phyloP scores from a whole-genome alignment of 1,140 invertebrate genomes.

The Grapholita molesta region DNA sequence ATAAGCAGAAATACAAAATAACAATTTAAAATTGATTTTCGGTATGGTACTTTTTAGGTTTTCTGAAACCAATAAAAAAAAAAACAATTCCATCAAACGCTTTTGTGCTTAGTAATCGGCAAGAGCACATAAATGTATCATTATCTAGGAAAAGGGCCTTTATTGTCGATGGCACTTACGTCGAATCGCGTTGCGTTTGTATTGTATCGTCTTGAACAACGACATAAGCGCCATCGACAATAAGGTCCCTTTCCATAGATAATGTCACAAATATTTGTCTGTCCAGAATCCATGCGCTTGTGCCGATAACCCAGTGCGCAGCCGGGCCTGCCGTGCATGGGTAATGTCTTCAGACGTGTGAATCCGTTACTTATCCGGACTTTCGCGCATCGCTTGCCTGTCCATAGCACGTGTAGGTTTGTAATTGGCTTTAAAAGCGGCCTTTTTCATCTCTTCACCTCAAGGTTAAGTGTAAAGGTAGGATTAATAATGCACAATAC shows the following conservation, averaged over 20 bases:
- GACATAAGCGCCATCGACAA: too few species aligned
- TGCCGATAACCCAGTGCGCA: slow-evolving; percentile 1
- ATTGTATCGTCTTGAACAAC: too few species aligned
- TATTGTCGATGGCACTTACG: too few species aligned
- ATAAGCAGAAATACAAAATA: too few species aligned
- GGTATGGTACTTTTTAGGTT: too few species aligned
- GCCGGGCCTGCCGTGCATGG: background rate
- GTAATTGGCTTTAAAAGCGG: background rate
- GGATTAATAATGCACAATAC: background rate
- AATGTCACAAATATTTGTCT: too few species aligned
- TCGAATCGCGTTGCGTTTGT: too few species aligned
- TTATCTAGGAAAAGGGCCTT: too few species aligned
- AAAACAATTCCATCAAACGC: too few species aligned
- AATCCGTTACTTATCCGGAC: background rate
- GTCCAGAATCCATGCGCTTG: background rate
- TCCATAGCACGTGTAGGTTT: background rate
- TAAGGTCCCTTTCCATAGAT: too few species aligned
- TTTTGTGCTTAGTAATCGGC: background rate
- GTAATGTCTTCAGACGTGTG: slow-evolving; percentile 1
- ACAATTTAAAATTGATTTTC: too few species aligned
- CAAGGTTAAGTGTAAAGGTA: background rate
- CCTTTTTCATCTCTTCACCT: background rate
- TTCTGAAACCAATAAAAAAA: too few species aligned
- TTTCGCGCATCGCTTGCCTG: background rate
- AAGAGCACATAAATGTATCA: background rate